Conservation (phyloP, 2,113 vertebrate species). For the Ariopsis seemanni region DNA sequence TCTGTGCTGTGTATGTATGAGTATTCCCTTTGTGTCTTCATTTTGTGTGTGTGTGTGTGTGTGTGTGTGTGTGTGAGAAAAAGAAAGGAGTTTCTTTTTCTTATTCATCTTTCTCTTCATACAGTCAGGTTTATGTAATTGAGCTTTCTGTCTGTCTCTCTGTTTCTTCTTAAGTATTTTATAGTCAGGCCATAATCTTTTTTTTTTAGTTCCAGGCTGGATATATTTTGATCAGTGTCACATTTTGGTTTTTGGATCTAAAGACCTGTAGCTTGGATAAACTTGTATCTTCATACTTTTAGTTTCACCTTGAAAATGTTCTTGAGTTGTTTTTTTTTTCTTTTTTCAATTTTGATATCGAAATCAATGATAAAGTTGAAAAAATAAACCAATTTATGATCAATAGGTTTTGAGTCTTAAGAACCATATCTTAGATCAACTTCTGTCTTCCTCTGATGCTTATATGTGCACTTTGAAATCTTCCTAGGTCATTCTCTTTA, state of each 20-base stretch:
- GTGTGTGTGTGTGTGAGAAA: not conserved
- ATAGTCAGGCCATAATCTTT: too few relatives aligned
- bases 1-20: not conserved
- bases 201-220: not conserved
- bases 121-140: constrained; percentile 26
- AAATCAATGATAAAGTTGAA: too few relatives aligned
- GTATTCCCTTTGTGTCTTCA: not conserved
- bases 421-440: not conserved
- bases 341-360: too few relatives aligned
- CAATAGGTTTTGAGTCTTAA: not conserved
- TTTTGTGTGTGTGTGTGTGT: not conserved
- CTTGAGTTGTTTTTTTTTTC: not conserved
- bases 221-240: not conserved
- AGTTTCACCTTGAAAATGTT: not conserved
- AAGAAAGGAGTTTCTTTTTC: not conserved
- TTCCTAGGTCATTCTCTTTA: not conserved
- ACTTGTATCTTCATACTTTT: not conserved
- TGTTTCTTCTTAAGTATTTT: not conserved
- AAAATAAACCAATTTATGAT: too few relatives aligned
- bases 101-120: not conserved
- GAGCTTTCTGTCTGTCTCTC: constrained; percentile 9
- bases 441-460: not conserved
- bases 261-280: not conserved
- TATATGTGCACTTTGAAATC: not conserved
- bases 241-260: not conserved